Base-by-base conservation (phyloP, 92 coral and sea anemone species). In the Zoanthus sociatus region DNA sequence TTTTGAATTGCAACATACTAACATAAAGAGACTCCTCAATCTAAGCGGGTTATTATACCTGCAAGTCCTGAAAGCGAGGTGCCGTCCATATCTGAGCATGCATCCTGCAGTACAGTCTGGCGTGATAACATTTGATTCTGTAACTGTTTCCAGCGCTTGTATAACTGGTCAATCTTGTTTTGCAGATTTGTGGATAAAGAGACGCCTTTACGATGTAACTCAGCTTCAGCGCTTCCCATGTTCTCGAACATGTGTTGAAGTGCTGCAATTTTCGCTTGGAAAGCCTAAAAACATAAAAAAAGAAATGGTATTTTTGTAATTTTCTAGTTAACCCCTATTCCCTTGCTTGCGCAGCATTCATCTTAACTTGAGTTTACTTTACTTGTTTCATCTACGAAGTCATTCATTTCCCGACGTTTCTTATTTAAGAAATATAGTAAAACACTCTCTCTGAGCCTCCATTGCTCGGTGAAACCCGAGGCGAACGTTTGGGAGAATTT, bases 221-320 rank as follows among this genome's bases (percentile, higher is more conserved):
- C 98, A 47, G 92, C 91, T 78, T 97, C 99, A 3, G 96, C 93
- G 78, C 92, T 95, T 68, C 96, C 96, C 88, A 95, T 91, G 87
- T 93, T 93, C 81, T 97, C 99, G 78, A 97, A 97, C 99, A 97
- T 95, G 72, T 93, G 92, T 89, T 97, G 99, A 5, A 97, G 90
- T 6, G 94, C 79, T 2, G 97, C 94, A 33, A 95, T 91, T 70
- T 94, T 93, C 71, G 88, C 95, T 83, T 97, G 97, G 67, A 97
- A 92, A 84, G 78, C 87, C 99, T 97, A 87, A 58, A 72, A 32
- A 78, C 45, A 32, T 18, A 7, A n/a, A n/a, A 47, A 47, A 47
- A 47, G 0, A 50, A 50, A 50, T 4, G 4, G 42, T 37, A 37
- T 37, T 37, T 37, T 37, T 37, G 42, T 37, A 37, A 37, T 37